Evolutionary conservation across 2,113 vertebrate species (phyloP).

Genomic region (Clarias batrachus): DNA sequence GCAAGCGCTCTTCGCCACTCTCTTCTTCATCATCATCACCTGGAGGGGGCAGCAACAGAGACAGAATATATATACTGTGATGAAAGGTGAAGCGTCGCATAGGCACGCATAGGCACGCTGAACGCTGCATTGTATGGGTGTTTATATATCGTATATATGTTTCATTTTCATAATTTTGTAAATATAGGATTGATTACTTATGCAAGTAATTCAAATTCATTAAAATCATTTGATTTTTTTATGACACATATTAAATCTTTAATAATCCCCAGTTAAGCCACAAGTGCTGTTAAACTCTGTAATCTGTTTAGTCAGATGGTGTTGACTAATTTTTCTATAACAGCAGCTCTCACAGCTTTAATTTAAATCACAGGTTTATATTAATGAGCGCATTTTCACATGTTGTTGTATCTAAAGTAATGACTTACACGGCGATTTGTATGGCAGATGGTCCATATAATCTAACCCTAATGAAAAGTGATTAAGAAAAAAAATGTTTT

Average conservation of each 20-base stretch:
- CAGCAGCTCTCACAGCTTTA: not conserved
- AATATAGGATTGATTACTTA: not conserved
- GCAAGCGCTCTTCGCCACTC: constrained; percentile 77
- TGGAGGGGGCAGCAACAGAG: constrained; percentile 50
- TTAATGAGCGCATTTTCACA: not conserved
- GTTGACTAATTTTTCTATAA: not conserved
- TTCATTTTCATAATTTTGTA: not conserved
- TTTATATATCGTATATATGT: not conserved
- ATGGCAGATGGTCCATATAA: not conserved
- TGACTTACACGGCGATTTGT: not conserved
- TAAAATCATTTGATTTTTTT: not conserved
- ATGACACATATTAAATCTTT: not conserved
- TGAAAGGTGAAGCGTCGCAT: not conserved
- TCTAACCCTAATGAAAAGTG: not conserved
- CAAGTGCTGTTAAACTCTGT: not conserved
- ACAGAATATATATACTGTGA: constrained; percentile 3
- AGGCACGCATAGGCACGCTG: not conserved
- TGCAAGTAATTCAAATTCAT: not conserved
- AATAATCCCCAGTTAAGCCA: not conserved
- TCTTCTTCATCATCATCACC: constrained; percentile 82
- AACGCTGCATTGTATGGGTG: not conserved
- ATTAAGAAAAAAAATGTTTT: no score
- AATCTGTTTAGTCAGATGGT: not conserved
- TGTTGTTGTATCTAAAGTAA: not conserved
- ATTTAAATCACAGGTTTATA: not conserved